Evolutionary conservation across 2,113 vertebrate genomes (phyloP).

Genomic region (Aegithalos caudatus): DNA sequence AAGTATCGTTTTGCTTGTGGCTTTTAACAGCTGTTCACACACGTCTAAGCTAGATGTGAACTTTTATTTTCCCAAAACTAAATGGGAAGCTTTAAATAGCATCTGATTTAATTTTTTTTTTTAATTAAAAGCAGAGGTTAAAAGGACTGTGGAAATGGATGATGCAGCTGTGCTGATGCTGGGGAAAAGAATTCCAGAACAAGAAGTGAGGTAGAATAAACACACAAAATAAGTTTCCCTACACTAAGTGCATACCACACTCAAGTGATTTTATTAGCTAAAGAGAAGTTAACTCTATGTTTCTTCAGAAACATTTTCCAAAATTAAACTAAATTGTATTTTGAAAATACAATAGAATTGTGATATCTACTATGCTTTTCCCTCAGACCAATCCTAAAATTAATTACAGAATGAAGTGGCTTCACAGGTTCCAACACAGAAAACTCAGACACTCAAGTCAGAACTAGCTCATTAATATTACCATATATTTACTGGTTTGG

Average conservation of each 20-base stretch:
- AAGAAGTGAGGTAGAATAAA: slow-evolving; percentile 60
- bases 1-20: slow-evolving; percentile 60
- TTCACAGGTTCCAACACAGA: not conserved
- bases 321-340: not conserved
- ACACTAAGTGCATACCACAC: not conserved
- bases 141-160: slow-evolving; percentile 39
- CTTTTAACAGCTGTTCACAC: slow-evolving; percentile 68
- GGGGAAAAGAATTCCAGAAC: slow-evolving; percentile 42
- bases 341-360: not conserved
- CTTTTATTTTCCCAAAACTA: slow-evolving; percentile 60
- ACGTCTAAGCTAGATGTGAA: slow-evolving; percentile 58
- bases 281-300: slow-evolving; percentile 15
- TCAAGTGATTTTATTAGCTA: slow-evolving; percentile 1
- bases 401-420: not conserved
- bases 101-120: slow-evolving; percentile 64
- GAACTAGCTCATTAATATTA: not conserved
- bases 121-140: slow-evolving; percentile 63
- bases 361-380: not conserved
- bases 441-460: not conserved
- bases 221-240: slow-evolving; percentile 25
- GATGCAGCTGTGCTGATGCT: slow-evolving; percentile 61
- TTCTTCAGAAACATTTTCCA: not conserved
- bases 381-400: not conserved
- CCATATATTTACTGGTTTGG: not conserved
- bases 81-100: slow-evolving; percentile 52